These are phyloP conservation scores for Sebastes wilsoni DNA, from an alignment of 2,797 vertebrate species.

Conservation along the genomic window DNA sequence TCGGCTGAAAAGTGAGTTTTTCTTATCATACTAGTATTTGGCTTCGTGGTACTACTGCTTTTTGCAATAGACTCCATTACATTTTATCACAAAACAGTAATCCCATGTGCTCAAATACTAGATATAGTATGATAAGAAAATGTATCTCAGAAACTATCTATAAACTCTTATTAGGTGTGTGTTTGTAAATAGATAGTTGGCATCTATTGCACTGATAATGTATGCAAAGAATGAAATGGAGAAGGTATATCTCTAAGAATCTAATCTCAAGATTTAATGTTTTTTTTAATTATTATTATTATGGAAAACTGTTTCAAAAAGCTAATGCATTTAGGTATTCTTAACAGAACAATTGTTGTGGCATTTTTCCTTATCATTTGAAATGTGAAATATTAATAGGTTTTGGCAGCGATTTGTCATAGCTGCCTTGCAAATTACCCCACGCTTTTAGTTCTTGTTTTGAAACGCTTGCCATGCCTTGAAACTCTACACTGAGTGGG, in stretches of 20 bases:
- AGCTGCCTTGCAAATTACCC: not conserved
- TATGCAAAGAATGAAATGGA: conserved; percentile 31
- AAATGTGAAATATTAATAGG: not conserved
- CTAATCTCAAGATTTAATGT: no score
- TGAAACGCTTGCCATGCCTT: conserved; percentile 25
- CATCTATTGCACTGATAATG: conserved; percentile 53
- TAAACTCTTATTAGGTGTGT: not conserved
- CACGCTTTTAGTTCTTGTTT: conserved; percentile 22
- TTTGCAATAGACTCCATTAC: no score
- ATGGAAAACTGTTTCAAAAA: conserved; percentile 1
- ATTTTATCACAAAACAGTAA: no score
- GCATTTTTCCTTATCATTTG: no score
- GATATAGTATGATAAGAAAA: no score
- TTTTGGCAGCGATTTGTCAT: not conserved
- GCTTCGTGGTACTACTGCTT: no score
- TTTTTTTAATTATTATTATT: not conserved
- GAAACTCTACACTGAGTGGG: conserved; percentile 38
- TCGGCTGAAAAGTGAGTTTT: no score
- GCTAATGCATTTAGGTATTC: not conserved
- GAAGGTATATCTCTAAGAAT: conserved; percentile 16
- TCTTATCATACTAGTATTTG: no score
- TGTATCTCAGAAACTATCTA: no score
- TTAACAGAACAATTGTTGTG: not conserved
- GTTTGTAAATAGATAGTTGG: not conserved
- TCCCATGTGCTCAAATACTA: no score